These are phyloP conservation scores for Cassiopea andromeda DNA, from an alignment of 30 jellyfish, hydroid and myxozoan genomes.

Conservation along the genomic window DNA sequence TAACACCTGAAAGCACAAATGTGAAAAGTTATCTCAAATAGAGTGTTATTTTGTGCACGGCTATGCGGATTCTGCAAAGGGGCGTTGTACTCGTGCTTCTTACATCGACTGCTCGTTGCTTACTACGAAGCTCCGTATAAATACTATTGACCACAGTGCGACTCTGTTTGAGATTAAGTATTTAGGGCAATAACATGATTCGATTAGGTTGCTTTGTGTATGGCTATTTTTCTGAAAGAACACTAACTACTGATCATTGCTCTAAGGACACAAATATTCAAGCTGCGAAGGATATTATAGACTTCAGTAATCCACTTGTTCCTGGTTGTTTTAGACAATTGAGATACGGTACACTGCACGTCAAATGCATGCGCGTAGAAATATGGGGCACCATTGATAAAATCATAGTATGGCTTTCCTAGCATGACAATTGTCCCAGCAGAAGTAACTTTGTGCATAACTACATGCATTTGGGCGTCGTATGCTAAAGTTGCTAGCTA, in stretches of 20 bases:
- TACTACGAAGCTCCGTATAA: conserved; percentile 41
- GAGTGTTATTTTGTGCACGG: background rate
- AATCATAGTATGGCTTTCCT: background rate
- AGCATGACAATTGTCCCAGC: conserved; percentile 5
- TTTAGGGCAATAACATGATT: conserved; percentile 81
- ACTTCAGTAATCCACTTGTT: conserved; percentile 71
- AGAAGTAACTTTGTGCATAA: conserved; percentile 21
- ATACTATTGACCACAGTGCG: conserved; percentile 55
- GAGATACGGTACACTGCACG: conserved; percentile 55
- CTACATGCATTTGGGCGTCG: conserved; percentile 52
- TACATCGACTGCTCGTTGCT: conserved; percentile 44
- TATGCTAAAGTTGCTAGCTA: background rate
- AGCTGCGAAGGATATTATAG: conserved; percentile 66
- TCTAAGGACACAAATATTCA: conserved; percentile 56
- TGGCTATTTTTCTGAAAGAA: conserved; percentile 40
- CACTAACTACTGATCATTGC: conserved; percentile 55
- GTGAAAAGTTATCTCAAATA: background rate
- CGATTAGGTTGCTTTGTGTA: conserved; percentile 69
- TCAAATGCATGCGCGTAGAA: conserved; percentile 79
- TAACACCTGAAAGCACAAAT: background rate
- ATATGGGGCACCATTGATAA: conserved; percentile 23
- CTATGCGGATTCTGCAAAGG: conserved; percentile 19
- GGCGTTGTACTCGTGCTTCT: conserved; percentile 62
- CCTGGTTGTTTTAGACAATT: conserved; percentile 67
- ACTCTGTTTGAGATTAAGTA: conserved; percentile 78